Evolutionary conservation across 1,140 invertebrate genomes (phyloP).

Genomic region (Sinella curviseta): DNA sequence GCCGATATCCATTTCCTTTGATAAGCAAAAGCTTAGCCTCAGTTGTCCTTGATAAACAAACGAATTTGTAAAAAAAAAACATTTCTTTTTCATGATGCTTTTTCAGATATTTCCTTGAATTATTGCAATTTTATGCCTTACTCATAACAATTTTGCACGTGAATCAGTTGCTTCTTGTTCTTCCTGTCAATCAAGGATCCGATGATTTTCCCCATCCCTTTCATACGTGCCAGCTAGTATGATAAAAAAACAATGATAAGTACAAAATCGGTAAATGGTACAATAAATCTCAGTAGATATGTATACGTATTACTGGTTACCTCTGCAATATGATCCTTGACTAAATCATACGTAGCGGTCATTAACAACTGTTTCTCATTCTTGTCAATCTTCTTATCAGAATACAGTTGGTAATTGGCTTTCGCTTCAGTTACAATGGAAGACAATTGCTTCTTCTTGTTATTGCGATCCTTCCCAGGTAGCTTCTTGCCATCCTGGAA

Average conservation of each 20-base stretch:
- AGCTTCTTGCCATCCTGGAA: neutral
- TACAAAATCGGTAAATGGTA: neutral
- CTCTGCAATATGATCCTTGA: constrained; percentile 15
- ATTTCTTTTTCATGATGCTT: no score
- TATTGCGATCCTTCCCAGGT: neutral
- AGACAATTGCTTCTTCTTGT: constrained; percentile 10
- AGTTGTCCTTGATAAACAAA: neutral
- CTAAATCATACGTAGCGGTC: neutral
- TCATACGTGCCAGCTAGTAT: neutral
- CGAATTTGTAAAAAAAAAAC: neutral
- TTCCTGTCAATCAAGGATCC: neutral
- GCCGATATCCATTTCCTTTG: constrained; percentile 2
- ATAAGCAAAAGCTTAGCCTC: neutral
- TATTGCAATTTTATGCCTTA: neutral
- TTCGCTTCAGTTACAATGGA: constrained; percentile 11
- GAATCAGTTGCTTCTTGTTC: neutral
- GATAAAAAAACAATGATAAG: neutral
- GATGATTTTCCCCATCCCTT: constrained; percentile 14
- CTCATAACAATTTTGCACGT: neutral
- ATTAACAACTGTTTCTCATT: neutral
- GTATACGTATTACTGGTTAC: neutral
- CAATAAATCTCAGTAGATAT: neutral
- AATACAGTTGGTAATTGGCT: neutral
- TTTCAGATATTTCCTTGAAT: neutral
- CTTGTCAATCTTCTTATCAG: constrained; percentile 13